Conservation (phyloP, 2,113 vertebrate genomes). For the Halichoeres trimaculatus region DNA sequence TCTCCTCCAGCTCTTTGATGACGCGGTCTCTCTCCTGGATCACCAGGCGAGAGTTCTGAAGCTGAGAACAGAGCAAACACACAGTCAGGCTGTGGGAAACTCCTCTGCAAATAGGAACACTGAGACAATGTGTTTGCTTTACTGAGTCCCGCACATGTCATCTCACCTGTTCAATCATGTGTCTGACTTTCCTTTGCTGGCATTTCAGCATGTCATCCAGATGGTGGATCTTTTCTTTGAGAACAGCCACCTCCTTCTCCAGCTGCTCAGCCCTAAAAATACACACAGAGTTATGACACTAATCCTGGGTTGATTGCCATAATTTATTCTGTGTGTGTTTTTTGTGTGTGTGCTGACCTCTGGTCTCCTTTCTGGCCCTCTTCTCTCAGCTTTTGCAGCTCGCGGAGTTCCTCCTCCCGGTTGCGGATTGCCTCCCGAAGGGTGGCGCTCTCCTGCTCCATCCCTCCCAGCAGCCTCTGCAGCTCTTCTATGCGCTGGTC, state of each 20-base stretch:
- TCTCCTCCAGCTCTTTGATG: constrained; percentile 94
- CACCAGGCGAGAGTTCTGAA: constrained; percentile 93
- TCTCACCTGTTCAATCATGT: constrained; percentile 97
- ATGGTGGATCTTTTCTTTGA: constrained; percentile 95
- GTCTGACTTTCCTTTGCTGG: constrained; percentile 94
- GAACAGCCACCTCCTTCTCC: constrained; percentile 89
- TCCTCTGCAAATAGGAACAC: constrained; percentile 43
- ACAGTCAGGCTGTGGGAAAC: constrained; percentile 37
- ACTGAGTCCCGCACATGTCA: constrained; percentile 13
- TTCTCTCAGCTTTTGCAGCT: constrained; percentile 79
- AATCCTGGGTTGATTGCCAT: neutral
- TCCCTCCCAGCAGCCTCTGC: constrained; percentile 86
- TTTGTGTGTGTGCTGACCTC: constrained; percentile 81
- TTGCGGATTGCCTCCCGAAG: constrained; percentile 84
- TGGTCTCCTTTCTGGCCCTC: constrained; percentile 80
- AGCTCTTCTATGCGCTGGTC: constrained; percentile 86
- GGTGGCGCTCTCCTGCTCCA: constrained; percentile 89
- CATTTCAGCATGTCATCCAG: constrained; percentile 96
- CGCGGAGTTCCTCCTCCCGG: constrained; percentile 84
- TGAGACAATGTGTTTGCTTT: constrained; percentile 1
- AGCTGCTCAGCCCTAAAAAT: constrained; percentile 85
- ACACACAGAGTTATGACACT: constrained; percentile 20
- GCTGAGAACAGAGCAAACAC: constrained; percentile 78
- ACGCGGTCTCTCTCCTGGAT: constrained; percentile 89
- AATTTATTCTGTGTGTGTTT: neutral